Evolutionary conservation across 2,888 invertebrate genomes (phyloP), one percentile per base, ranked within the genome.

Genomic region (Xanthorhoe designata): DNA sequence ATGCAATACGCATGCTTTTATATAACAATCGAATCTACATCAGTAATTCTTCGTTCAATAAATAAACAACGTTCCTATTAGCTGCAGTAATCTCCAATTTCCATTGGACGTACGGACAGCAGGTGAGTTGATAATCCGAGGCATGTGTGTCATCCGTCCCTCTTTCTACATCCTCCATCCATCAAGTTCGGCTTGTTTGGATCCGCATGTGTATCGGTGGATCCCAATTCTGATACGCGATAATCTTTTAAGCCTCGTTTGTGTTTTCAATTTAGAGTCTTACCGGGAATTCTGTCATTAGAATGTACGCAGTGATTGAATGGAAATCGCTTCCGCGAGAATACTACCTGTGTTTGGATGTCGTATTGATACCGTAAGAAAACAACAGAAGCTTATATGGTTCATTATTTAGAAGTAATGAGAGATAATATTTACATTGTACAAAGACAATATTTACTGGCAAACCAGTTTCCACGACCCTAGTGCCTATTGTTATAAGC

Each of bases 191-290:
- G 51, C 61, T 62, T 57, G 62, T 45, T 57, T 15, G 38, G 35
- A 61, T 60, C 64, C 68, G 53, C 52, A 61, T 60, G 60, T 58
- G 56, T 66, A 55, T 57, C 60, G 45, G 51, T 57, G 63, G 67
- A 65, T 61, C 61, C 63, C 59, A 64, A 71, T 63, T 64, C 66
- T 49, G 66, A 70, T 68, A 67, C 57, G 58, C 61, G 62, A 52
- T 72, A 67, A 71, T 71, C 71, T 68, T 64, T 66, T 71, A 70
- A 74, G 69, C 74, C 68, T 53, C 64, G 32, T 58, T 66, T 68
- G 61, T 66, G 54, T 64, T 69, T 65, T 55, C 66, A 64, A 69
- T 69, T 66, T 59, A 59, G 42, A 69, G 45, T 55, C 63, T 58
- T 58, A 54, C 55, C 9, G 47, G 51, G 24, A 69, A 64, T 58